A percentile compares a stretch with the other conserved stretches of the same genome.
phyloP scores from a whole-genome alignment of 1,140 invertebrate genomes.

The Cataglyphis hispanica region DNA sequence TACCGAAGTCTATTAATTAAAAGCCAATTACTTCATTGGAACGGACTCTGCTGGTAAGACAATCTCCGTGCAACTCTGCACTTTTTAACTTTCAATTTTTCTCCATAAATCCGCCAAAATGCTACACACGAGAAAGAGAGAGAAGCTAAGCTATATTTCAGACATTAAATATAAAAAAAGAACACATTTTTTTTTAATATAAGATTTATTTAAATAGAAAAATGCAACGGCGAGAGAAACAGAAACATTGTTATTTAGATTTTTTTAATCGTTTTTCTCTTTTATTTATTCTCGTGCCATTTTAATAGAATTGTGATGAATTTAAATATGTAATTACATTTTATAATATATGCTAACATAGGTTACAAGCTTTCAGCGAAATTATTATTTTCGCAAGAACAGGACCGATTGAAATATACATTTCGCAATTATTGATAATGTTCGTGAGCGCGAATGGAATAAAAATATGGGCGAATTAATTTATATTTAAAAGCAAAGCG shows the following conservation, averaged over 20 bases:
- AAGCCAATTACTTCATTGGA: slow-evolving; percentile 82
- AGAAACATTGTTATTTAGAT: slow-evolving; percentile 12
- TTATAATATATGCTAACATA: slow-evolving; percentile 30
- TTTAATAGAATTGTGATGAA: slow-evolving; percentile 8
- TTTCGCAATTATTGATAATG: slow-evolving; percentile 64
- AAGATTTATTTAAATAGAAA: not conserved
- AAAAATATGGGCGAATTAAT: slow-evolving; percentile 60
- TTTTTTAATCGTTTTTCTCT: slow-evolving; percentile 40
- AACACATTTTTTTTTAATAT: no score
- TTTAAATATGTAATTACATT: slow-evolving; percentile 48
- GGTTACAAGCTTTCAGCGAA: slow-evolving; percentile 47
- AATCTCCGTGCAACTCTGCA: slow-evolving; percentile 63
- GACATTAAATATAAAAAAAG: not conserved
- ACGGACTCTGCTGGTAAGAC: slow-evolving; percentile 46
- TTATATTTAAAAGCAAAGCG: slow-evolving; percentile 58
- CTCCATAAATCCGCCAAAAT: slow-evolving; percentile 32
- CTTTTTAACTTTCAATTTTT: slow-evolving; percentile 47
- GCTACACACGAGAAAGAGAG: not conserved
- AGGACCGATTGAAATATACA: slow-evolving; percentile 59
- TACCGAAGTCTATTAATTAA: slow-evolving; percentile 84
- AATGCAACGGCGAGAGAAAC: not conserved
- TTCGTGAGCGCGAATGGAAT: slow-evolving; percentile 59
- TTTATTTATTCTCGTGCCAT: slow-evolving; percentile 3
- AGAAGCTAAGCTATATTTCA: slow-evolving; percentile 10
- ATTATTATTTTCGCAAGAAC: slow-evolving; percentile 63